Evolutionary conservation across 2,888 invertebrate species (phyloP).

Genomic region (Drosophila colorata): DNA sequence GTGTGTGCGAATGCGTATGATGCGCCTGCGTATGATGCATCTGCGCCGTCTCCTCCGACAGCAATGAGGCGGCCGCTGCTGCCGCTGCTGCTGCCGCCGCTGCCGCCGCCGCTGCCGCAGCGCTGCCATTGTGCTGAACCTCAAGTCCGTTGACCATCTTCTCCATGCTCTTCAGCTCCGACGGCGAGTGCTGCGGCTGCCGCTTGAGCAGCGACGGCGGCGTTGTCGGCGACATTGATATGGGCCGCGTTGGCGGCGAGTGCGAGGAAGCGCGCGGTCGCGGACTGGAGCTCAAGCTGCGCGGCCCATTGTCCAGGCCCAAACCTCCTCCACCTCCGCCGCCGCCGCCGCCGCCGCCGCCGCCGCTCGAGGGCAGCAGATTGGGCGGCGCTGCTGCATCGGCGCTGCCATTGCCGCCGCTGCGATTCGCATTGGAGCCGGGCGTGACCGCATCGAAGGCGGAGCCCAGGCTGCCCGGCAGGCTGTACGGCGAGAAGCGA

Average conservation of each 20-base stretch:
- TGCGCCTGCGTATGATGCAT: slow-evolving; percentile 71
- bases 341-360: slow-evolving; percentile 56
- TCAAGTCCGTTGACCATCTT: slow-evolving; percentile 98
- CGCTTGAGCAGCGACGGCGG: slow-evolving; percentile 85
- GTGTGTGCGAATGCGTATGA: slow-evolving; percentile 55
- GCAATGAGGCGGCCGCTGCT: slow-evolving; percentile 61
- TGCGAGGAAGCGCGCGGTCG: slow-evolving; percentile 84
- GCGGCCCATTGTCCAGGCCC: slow-evolving; percentile 82
- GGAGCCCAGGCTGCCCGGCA: slow-evolving; percentile 92
- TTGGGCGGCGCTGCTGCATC: slow-evolving; percentile 59
- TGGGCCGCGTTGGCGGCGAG: slow-evolving; percentile 85
- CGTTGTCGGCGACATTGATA: slow-evolving; percentile 86
- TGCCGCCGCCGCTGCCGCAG: slow-evolving; percentile 60
- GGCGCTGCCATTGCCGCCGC: slow-evolving; percentile 53
- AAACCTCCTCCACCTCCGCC: slow-evolving; percentile 62
- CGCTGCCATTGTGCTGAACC: slow-evolving; percentile 89
- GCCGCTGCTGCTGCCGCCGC: slow-evolving; percentile 63
- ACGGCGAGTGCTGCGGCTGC: slow-evolving; percentile 85
- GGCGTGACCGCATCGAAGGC: slow-evolving; percentile 96
- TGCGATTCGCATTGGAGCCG: slow-evolving; percentile 86
- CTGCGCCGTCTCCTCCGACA: slow-evolving; percentile 62
- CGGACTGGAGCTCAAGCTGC: slow-evolving; percentile 85
- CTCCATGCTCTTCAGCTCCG: slow-evolving; percentile 97
- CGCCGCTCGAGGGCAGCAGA: slow-evolving; percentile 58
- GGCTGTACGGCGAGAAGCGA: slow-evolving; percentile 95